A percentile compares a stretch with the other conserved stretches of the same genome.
Evolutionary conservation across 2,113 vertebrate species (phyloP).

Genomic region (Dromiciops gliroides): DNA sequence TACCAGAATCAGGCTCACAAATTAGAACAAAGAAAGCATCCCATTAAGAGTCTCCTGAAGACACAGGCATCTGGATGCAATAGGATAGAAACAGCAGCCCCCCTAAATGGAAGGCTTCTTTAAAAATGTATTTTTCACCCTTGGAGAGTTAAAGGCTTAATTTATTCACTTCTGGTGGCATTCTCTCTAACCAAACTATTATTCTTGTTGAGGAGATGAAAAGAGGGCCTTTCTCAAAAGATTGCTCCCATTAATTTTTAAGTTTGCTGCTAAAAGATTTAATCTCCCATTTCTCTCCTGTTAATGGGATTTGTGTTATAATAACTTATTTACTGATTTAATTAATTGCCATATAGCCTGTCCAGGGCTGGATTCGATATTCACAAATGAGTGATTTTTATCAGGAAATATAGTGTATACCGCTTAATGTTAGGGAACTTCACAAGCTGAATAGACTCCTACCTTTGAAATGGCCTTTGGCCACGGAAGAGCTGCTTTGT

Average conservation of each 20-base stretch:
- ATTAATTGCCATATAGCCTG: constrained; percentile 67
- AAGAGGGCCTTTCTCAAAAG: constrained; percentile 66
- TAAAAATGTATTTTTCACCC: not conserved
- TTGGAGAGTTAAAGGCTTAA: not conserved
- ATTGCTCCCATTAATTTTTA: constrained; percentile 71
- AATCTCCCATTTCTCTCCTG: constrained; percentile 71
- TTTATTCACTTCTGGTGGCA: constrained; percentile 19
- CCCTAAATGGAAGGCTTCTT: not conserved
- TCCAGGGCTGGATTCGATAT: accelerated
- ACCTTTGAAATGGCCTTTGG: constrained; percentile 2
- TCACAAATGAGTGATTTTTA: constrained; percentile 39
- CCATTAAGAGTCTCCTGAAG: not conserved
- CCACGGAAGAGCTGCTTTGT: not conserved
- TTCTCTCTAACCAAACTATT: constrained; percentile 53
- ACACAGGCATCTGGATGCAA: constrained; percentile 42
- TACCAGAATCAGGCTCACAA: not conserved
- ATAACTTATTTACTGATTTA: constrained; percentile 76
- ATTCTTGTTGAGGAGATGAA: constrained; percentile 62
- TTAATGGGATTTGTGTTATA: constrained; percentile 76
- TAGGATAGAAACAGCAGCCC: constrained; percentile 8
- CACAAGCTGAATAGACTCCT: not conserved
- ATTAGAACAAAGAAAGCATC: constrained; percentile 6
- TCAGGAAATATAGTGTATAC: not conserved
- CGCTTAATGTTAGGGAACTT: not conserved
- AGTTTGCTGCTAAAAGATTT: constrained; percentile 69